Evolutionary conservation across 2,888 invertebrate genomes (phyloP), one percentile per base, ranked within the genome.

Genomic region (Sisyra terminalis): DNA sequence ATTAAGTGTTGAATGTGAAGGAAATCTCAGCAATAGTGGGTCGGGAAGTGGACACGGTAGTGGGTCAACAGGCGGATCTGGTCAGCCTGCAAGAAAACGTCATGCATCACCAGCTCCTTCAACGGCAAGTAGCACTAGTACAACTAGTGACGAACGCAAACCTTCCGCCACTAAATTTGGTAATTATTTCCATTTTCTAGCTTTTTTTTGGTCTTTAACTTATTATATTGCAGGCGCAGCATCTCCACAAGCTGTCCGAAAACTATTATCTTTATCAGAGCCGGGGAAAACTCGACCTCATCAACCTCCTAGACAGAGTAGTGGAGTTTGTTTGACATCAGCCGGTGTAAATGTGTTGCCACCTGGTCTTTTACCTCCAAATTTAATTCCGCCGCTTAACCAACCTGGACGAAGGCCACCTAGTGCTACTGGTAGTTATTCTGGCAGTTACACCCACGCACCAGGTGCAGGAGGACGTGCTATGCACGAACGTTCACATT

Each of bases 171-270:
- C 78, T 50, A 80, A 80, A 58, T 80, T 80, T 54, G 80, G 70
- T 52, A 48, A 52, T 53, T 53, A 36, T 18, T 29, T 16, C 8
- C 11, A 11, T 11, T 2, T 15, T n/a, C 15, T 17, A 15, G 8
- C 7, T 16, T 15, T 11, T 13, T 34, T 14, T 8, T 2, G n/a
- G 2, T 29, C 10, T 29, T 8, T 39, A 39, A 39, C 29, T 14
- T 30, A 11, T 32, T 29, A 42, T 24, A 42, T 16, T 14, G 17
- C 54, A 70, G 83, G 93, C 49, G 83, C 94, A 32, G 93, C 93
- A 32, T 94, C 94, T 10, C 97, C 97, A 14, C 94, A 96, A 63
- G 92, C 96, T 7, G 92, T 97, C 13, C 77, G 93, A 53, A 98
- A 98, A 62, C 75, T 98, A 59, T 68, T 98, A 51, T 83, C 94